phyloP scores from a whole-genome alignment of 2,888 invertebrate genomes.

The Lacanobia oleracea region DNA sequence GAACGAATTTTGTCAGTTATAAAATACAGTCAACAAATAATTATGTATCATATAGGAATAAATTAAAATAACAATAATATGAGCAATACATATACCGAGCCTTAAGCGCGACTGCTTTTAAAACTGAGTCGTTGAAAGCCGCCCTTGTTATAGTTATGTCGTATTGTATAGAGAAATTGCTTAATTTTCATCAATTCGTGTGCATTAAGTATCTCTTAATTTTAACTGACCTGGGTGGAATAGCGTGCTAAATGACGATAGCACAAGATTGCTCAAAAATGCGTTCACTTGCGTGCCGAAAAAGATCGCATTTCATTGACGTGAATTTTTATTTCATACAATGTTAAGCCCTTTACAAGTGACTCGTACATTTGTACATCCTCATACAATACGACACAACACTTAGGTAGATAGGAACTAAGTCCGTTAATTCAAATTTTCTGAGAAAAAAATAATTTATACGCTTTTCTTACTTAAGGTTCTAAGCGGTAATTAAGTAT shows the following conservation, averaged over 20 bases:
- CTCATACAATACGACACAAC: conserved; percentile 68
- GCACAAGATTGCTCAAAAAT: conserved; percentile 29
- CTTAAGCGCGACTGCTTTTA: conserved; percentile 41
- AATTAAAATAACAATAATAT: conserved; percentile 1
- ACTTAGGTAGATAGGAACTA: conserved; percentile 78
- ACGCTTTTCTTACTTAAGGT: conserved; percentile 89
- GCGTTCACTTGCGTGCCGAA: background rate
- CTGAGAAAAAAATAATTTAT: conserved; percentile 82
- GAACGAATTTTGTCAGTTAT: background rate
- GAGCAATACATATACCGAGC: conserved; percentile 12
- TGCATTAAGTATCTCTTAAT: background rate
- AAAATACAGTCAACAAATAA: background rate
- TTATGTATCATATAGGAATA: background rate
- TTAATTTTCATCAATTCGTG: background rate
- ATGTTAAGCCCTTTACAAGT: conserved; percentile 50
- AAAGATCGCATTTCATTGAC: background rate
- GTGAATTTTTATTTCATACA: background rate
- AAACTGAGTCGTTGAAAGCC: conserved; percentile 61
- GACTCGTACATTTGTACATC: conserved; percentile 54
- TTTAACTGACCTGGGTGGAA: background rate
- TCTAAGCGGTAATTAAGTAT: conserved; percentile 88
- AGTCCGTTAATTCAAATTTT: conserved; percentile 78
- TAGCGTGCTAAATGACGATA: background rate
- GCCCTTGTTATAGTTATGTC: conserved; percentile 58
- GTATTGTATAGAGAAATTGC: conserved; percentile 50